Evolutionary conservation across 2,797 vertebrate species (phyloP), one percentile per base, ranked within the genome.

Genomic region (Mus minutoides): DNA sequence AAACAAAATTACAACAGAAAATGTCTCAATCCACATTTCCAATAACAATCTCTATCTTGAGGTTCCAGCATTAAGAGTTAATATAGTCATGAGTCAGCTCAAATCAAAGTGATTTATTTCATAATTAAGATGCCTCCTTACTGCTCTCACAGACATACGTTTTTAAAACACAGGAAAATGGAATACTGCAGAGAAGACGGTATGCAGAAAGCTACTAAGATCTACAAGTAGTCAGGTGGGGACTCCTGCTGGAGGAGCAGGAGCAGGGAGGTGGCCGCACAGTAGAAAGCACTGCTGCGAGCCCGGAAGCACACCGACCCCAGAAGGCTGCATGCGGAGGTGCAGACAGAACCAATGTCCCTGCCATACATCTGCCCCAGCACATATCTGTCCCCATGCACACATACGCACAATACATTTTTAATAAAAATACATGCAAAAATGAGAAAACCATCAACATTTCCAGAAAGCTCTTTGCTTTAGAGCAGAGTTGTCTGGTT

Each of bases 61-160:
- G 86, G 86, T 60, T 52, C n/a, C 52, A 94, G 34, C 40, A 10
- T 14, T 93, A 85, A 94, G 56, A 86, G 13, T 54, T 40, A 92
- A n/a, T 82, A 91, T 0, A 84, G 34, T 5, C 84, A 79, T 37
- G 16, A 83, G 12, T 73, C 24, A 58, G 29, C 84, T 90, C 54
- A 92, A 95, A 83, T 91, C 71, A 46, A 79, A 94, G 10, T 75
- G 29, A 96, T 29, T 37, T 94, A 86, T 11, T 73, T 40, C 26
- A 94, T 52, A 92, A 94, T 4, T 87, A 71, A 79, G 49, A 80
- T 58, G 26, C 14, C 22, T 84, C 83, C 10, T 91, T 77, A 91
- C 1, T 84, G 16, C 24, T 88, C 49, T 52, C 69, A 93, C 0
- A 82, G 24, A 92, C 10, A 83, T 24, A 49, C 49, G 43, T 73